Evolutionary conservation across 2,113 vertebrate genomes (phyloP).

Genomic region (Lophura nycthemera): DNA sequence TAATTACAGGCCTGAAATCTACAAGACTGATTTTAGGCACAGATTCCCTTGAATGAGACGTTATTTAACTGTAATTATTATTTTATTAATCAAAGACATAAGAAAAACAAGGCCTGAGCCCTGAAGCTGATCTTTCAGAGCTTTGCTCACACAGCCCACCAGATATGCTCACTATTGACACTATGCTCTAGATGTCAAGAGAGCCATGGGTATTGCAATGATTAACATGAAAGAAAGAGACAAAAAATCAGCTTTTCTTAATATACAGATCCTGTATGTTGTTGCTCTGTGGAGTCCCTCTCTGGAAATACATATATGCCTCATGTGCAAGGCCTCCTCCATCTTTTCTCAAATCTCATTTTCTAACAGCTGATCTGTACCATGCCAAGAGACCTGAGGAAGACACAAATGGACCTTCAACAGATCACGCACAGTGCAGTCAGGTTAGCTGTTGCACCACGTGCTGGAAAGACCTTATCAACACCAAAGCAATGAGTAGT

Average conservation of each 20-base stretch:
- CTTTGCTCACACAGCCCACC: fast-evolving
- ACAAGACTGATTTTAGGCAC: neutral
- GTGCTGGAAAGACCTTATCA: neutral
- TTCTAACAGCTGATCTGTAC: neutral
- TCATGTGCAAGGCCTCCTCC: neutral
- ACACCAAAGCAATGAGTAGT: neutral
- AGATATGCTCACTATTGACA: neutral
- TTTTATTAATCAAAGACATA: neutral
- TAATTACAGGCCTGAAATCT: neutral
- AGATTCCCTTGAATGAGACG: neutral
- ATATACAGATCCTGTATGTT: neutral
- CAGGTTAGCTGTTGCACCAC: neutral
- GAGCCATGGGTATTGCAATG: fast-evolving
- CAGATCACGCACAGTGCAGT: fast-evolving
- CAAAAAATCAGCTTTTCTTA: neutral
- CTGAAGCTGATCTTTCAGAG: neutral
- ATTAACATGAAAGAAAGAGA: neutral
- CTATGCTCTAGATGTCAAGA: neutral
- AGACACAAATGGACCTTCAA: neutral
- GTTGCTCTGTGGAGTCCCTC: neutral
- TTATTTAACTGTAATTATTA: neutral
- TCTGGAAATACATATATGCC: neutral
- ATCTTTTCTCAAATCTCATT: neutral
- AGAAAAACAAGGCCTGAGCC: neutral
- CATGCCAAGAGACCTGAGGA: no score